These are phyloP conservation scores for Dysdera silvatica DNA, from an alignment of 1,140 invertebrate genomes.

Conservation along the genomic window DNA sequence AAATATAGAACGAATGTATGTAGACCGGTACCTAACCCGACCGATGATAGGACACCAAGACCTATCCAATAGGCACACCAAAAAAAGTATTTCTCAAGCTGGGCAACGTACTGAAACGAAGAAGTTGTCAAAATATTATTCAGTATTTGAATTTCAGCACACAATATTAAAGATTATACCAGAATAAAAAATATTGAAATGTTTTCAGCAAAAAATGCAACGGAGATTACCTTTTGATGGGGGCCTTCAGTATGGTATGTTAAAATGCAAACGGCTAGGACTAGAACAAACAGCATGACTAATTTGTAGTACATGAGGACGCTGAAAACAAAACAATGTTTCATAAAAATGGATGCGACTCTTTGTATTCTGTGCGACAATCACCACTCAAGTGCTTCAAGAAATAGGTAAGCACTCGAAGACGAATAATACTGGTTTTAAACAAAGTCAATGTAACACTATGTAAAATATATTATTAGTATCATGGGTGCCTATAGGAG, in stretches of 20 bases:
- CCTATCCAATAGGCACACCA: slow-evolving; percentile 92
- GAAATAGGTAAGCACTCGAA: too few relatives aligned
- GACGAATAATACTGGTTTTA: too few relatives aligned
- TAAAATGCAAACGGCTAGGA: slow-evolving; percentile 45
- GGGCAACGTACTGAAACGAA: slow-evolving; percentile 41
- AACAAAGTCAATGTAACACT: too few relatives aligned
- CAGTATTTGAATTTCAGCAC: neutral
- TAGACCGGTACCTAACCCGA: slow-evolving; percentile 93
- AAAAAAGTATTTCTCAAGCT: slow-evolving; percentile 46
- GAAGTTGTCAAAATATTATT: slow-evolving; percentile 3
- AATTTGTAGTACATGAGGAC: too few relatives aligned
- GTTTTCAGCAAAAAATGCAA: slow-evolving; percentile 25
- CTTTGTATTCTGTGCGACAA: too few relatives aligned
- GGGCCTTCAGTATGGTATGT: slow-evolving; percentile 50
- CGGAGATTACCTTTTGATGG: slow-evolving; percentile 51
- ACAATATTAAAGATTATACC: neutral
- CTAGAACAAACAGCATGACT: too few relatives aligned
- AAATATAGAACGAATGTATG: slow-evolving; percentile 97
- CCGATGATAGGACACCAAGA: slow-evolving; percentile 89
- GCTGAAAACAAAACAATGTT: too few relatives aligned
- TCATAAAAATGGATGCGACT: too few relatives aligned
- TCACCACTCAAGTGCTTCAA: too few relatives aligned
- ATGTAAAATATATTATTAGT: too few relatives aligned
- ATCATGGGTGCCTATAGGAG: too few relatives aligned
- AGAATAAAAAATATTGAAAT: slow-evolving; percentile 5